Base-by-base conservation (phyloP, 1,140 invertebrate species). In the Camponotus pennsylvanicus region DNA sequence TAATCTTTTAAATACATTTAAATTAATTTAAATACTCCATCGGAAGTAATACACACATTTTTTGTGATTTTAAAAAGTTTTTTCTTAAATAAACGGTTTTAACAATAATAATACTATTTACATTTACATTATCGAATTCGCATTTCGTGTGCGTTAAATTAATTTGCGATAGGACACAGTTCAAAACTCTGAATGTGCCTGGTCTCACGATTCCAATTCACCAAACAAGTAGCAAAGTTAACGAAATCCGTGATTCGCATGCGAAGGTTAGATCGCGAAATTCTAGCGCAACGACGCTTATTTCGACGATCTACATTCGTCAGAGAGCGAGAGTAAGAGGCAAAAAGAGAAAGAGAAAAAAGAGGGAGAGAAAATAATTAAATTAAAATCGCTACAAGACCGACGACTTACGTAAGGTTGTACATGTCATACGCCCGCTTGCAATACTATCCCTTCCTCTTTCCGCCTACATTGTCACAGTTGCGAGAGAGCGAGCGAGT, bases 361-460 rank as follows among this genome's bases (percentile, higher is more conserved):
- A 52, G 13, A 52, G 5, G 6, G 49, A 52, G 15, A 52, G 49
- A 52, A 6, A 52, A 52, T 75, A 83, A 34, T 57, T 75, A 83
- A 83, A 83, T 83, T 83, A 83, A 83, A 83, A 83, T 83, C 86
- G 85, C 80, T 87, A 89, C 88, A 52, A 4, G 77, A 89, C 86
- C 86, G 64, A 69, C 86, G 76, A 86, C 85, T 83, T 87, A 89
- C 86, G 89, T 91, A 90, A 89, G 78, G 63, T 64, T 67, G 52
- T 80, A 86, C 55, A 78, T 87, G 86, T 90, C 76, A 77, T 63
- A 67, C 55, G 45, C 9, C 77, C 77, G 40, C 66, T 49, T 57
- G 34, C 27, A 34, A 49, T 42, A 45, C 3, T 9, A 27, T 11
- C 37, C n/a, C 75, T 5, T 18, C 2, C 8, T 45, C 13, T 18